Evolutionary conservation across 2,888 invertebrate genomes (phyloP), one percentile per base, ranked within the genome.

Genomic region (Minunthozetes semirufus): DNA sequence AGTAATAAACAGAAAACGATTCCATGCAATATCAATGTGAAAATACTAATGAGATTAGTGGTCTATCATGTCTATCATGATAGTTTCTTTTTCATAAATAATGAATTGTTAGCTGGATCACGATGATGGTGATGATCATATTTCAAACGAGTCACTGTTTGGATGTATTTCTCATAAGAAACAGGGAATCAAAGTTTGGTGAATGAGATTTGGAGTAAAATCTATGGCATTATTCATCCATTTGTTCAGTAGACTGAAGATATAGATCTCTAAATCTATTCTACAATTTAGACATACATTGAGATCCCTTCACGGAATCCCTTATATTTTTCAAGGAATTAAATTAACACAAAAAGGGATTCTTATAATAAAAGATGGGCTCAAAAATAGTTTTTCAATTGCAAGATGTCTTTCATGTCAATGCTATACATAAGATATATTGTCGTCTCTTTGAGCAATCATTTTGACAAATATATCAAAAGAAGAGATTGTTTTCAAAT

Each of bases 211-310:
- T 38, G 63, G 15, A 17, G 38, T 1, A n/a, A 38, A 66, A 66
- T 63, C 29, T n/a, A 53, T 38, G 38, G 33, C 38, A 66, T 66
- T 66, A 66, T 66, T 33, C 38, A 66, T 66, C 63, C 33, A 66
- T 66, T 66, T 66, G 38, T 66, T 19, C 38, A 38, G 3, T 66
- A 66, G 63, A 19, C 33, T 66, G 27, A 29, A n/a, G 63, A 66
- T 66, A 9, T 33, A 38, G 33, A 66, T 38, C 63, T 38, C 27
- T 66, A 17, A 29, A 61, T 6, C 17, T 38, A 66, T 38, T 66
- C 33, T 38, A 15, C 63, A 19, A 19, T 19, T 66, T 33, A 22
- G 53, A n/a, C 53, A 38, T 38, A 66, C 27, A 29, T 66, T 19
- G 1, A 33, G 33, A 66, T 29, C 59, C 61, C 33, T 61, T 13